Evolutionary conservation across 2,888 invertebrate species (phyloP).

Genomic region (Volucella inanis): DNA sequence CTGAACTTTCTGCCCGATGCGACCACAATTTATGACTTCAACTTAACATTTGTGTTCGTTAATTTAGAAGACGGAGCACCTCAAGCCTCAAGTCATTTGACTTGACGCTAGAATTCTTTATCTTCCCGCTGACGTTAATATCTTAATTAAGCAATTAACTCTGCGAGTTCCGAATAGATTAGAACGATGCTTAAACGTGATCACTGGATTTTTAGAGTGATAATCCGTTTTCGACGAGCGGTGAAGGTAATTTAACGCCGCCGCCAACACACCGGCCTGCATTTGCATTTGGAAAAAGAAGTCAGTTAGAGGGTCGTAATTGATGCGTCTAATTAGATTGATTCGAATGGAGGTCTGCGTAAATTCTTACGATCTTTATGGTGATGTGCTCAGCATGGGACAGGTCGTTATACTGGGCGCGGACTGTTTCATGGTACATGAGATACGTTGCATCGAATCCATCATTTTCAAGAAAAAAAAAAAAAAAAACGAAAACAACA

Average conservation of each 20-base stretch:
- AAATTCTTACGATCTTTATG: background rate
- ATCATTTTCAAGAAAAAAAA: conserved; percentile 2
- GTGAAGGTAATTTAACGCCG: conserved; percentile 9
- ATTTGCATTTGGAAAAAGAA: conserved; percentile 30
- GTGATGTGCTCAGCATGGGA: background rate
- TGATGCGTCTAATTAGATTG: conserved; percentile 48
- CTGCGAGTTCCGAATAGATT: conserved; percentile 15
- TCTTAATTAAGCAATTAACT: conserved; percentile 51
- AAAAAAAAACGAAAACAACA: background rate
- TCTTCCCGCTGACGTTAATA: conserved; percentile 51
- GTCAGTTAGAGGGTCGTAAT: conserved; percentile 37
- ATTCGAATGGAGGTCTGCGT: conserved; percentile 41
- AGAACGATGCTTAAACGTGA: conserved; percentile 26
- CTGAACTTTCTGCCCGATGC: background rate
- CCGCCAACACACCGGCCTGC: conserved; percentile 15
- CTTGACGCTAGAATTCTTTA: conserved; percentile 17
- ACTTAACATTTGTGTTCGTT: conserved; percentile 31
- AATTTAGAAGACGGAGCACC: conserved; percentile 36
- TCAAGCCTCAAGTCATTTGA: background rate
- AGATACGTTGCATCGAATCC: conserved; percentile 39
- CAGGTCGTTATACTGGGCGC: background rate
- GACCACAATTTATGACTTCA: conserved; percentile 37
- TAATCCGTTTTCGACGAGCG: background rate
- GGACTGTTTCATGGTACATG: conserved; percentile 25
- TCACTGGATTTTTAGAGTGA: conserved; percentile 46